phyloP scores from a whole-genome alignment of 2,888 invertebrate species.

The Willowsia nigromaculata region DNA sequence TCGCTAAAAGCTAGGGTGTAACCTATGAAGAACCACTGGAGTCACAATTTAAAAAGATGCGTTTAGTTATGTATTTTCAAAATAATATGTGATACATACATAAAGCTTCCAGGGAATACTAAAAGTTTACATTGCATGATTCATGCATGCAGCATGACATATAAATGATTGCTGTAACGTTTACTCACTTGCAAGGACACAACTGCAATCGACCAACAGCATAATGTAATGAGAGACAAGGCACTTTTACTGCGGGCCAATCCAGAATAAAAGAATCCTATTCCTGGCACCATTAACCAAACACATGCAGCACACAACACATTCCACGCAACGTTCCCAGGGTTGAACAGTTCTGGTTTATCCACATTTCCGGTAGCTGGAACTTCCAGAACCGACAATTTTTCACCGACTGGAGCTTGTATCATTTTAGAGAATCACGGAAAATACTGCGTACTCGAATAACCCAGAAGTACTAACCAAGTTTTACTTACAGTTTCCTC shows the following conservation, averaged over 20 bases:
- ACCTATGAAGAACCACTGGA: constrained; percentile 76
- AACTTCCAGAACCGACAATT: too few species aligned
- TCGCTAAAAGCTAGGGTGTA: constrained; percentile 73
- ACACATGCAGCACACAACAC: constrained; percentile 70
- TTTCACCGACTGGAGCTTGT: neutral
- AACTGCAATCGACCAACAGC: constrained; percentile 75
- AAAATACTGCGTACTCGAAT: too few species aligned
- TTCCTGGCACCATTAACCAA: constrained; percentile 76
- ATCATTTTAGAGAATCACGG: neutral
- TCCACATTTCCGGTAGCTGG: too few species aligned
- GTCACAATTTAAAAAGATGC: neutral
- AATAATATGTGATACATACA: neutral
- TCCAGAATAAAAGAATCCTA: constrained; percentile 77
- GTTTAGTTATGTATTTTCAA: neutral
- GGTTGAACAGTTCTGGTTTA: neutral
- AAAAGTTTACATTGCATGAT: too few species aligned
- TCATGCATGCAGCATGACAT: neutral
- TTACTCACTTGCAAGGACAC: constrained; percentile 75
- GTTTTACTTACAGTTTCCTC: too few species aligned
- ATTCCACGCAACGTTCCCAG: constrained; percentile 75
- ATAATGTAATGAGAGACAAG: constrained; percentile 72
- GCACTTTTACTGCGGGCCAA: constrained; percentile 73
- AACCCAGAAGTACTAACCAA: too few species aligned
- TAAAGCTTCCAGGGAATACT: too few species aligned
- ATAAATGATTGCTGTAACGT: neutral